Evolutionary conservation across 2,113 vertebrate species (phyloP).

Genomic region (Plecotus auritus): DNA sequence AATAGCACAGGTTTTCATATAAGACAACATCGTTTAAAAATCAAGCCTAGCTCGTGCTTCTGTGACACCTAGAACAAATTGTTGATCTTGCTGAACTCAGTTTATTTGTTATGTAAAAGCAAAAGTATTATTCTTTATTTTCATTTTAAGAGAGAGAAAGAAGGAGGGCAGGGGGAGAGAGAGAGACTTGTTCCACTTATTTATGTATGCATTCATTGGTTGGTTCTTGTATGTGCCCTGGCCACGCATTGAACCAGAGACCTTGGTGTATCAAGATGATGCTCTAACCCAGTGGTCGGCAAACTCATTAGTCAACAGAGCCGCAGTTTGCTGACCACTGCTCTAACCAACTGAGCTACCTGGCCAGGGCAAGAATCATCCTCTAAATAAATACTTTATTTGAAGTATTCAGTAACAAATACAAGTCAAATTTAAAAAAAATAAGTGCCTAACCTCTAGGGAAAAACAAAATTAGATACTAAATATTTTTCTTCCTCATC

Average conservation of each 20-base stretch:
- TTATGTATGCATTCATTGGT: no score
- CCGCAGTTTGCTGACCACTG: no score
- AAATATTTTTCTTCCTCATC: not conserved
- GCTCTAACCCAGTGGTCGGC: no score
- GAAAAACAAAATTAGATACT: not conserved
- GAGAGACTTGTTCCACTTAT: no score
- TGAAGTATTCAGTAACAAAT: not conserved
- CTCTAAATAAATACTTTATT: not conserved
- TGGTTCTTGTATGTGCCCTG: no score
- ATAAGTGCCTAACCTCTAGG: not conserved
- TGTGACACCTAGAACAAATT: not conserved
- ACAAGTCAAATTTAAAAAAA: not conserved
- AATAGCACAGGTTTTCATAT: not conserved
- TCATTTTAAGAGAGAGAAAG: not conserved
- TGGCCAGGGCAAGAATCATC: not conserved
- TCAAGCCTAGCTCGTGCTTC: not conserved
- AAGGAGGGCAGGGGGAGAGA: no score
- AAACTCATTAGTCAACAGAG: no score
- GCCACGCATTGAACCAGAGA: no score
- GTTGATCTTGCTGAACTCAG: not conserved
- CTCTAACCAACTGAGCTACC: no score
- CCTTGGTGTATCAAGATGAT: no score
- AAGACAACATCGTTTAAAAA: not conserved
- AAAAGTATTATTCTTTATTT: not conserved
- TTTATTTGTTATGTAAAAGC: not conserved